Conservation (phyloP, 1,140 invertebrate species). For the Rhyzopertha dominica region DNA sequence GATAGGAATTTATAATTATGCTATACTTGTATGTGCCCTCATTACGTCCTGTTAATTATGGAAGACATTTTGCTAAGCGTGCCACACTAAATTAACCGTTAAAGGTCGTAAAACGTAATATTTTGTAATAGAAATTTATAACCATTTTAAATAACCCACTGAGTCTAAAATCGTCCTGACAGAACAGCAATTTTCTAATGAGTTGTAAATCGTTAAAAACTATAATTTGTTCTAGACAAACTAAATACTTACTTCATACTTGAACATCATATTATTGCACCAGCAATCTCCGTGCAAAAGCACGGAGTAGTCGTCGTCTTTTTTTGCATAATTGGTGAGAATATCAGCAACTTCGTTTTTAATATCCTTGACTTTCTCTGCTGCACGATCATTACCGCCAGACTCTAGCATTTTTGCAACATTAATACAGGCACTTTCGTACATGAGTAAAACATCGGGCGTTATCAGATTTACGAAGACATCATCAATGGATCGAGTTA, state of each 20-base stretch:
- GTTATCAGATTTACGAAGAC: conserved; percentile 24
- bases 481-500: conserved; percentile 31
- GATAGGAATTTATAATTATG: too few species aligned
- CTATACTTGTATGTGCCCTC: too few species aligned
- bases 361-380: conserved; percentile 18
- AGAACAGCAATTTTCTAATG: too few species aligned
- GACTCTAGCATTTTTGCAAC: conserved; percentile 12
- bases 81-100: too few species aligned
- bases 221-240: too few species aligned
- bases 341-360: conserved; percentile 17
- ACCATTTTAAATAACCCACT: too few species aligned
- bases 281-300: conserved; percentile 52
- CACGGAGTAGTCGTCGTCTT: conserved; percentile 29
- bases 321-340: conserved; percentile 12
- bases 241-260: conserved; percentile 40
- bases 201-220: too few species aligned
- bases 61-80: too few species aligned
- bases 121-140: too few species aligned
- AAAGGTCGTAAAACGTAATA: too few species aligned
- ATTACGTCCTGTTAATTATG: too few species aligned
- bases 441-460: conserved; percentile 10
- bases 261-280: conserved; percentile 54
- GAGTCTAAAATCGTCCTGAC: too few species aligned
- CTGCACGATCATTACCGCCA: conserved; percentile 4
- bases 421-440: conserved; percentile 10